Base-by-base conservation (phyloP, 2,113 vertebrate genomes). In the Nothoprocta perdicaria region DNA sequence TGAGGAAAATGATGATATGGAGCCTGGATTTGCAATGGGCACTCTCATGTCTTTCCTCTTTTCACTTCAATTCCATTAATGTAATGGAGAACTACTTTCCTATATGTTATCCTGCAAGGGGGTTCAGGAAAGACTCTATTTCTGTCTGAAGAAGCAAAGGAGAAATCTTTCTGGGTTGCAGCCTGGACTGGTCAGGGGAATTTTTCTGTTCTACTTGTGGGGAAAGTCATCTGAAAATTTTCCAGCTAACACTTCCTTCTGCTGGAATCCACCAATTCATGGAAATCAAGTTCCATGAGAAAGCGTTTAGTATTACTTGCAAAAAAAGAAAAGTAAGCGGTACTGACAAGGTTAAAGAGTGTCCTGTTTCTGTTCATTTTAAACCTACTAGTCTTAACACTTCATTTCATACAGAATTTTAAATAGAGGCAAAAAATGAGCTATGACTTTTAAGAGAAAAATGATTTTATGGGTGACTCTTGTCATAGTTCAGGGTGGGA, bases 231-330 rank as follows among this genome's bases (percentile, higher is more conserved):
- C 90, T 88, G 83, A 90, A 67, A 84, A 75, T 41, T 7, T 81
- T 94, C 78, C 72, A 91, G 38, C 7, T 50, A 27, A 3, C 2
- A 1, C 13, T 68, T 19, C 16, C 43, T 33, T 14, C 29, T 60
- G 7, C n/a, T 90, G 62, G 74, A 93, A 83, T 90, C 86, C 31
- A 60, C 33, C 58, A 84, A 38, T 84, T 95, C n/a, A 86, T 68
- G 40, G 62, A 90, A 94, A 91, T 76, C 83, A 84, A 75, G 67
- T 76, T 93, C 86, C 78, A 62, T 82, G 90, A 84, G 90, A 89
- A 93, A 86, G 79, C 9, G 18, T 16, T 81, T 61, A 23, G 33
- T 63, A 10, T 57, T 35, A 60, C 46, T 94, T 78, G 13, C 7
- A 2, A 57, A 73, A 69, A 31, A 58, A 86, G 52, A 45, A 78